Base-by-base conservation (phyloP, 2,888 invertebrate species). In the Acronicta psi region DNA sequence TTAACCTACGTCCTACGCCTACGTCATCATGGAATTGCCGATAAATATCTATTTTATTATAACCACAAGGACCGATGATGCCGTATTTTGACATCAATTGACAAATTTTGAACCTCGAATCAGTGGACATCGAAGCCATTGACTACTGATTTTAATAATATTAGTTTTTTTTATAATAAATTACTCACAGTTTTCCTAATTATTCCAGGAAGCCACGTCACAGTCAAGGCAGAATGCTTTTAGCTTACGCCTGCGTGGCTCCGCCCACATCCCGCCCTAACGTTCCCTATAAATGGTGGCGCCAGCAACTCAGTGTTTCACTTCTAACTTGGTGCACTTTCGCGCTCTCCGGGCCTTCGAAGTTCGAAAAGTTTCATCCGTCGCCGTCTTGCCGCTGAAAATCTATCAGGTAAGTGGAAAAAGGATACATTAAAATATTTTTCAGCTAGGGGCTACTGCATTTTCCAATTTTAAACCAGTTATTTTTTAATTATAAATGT, bases 201-300 rank as follows among this genome's bases (percentile, higher is more conserved):
- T 66, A 59, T 67, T 17, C 50, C 37, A 52, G 52, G 56, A 71
- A 69, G 43, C 37, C 67, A 77, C 73, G 75, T 79, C 77, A 77
- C 51, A 31, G 16, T 55, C 7, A 47, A 55, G 64, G 52, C 46
- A 44, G 65, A 57, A 60, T 69, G 43, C 14, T 55, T 23, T 20
- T 13, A 45, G 73, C 75, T 74, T 82, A 91, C 92, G 92, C 92
- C 78, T 89, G 92, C 91, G 92, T 91, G 73, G 86, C 92, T 64
- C 91, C 92, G 89, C 92, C 92, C 75, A 79, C 83, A 66, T 63
- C 75, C 90, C 91, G 91, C 91, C 91, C 90, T 77, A 80, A 68
- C 73, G 75, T 60, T 75, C 68, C 75, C 84, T 92, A 92, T 92
- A 92, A 90, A 92, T 84, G 86, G 79, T 72, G 81, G 77, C 63